Evolutionary conservation across 2,888 invertebrate genomes (phyloP), one percentile per base, ranked within the genome.

Genomic region (Nipponacmea schrenckii): DNA sequence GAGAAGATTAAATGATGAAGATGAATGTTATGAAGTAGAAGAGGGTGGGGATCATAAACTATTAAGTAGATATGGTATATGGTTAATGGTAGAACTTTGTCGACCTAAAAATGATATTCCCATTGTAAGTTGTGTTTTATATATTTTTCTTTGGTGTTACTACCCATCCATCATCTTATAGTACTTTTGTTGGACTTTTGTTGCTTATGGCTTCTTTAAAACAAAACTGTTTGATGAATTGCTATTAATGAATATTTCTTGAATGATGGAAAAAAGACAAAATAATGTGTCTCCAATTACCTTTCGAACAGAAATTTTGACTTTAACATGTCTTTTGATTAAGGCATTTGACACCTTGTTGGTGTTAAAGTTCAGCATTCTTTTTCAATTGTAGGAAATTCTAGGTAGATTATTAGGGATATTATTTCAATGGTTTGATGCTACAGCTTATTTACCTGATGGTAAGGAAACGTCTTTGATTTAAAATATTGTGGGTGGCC

Each of bases 391-490:
- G 15, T 76, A 91, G 90, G 90, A 91, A 76, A 90, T 91, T 14
- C 91, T 98, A 68, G 98, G 98, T 10, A 92, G 98, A 75, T 92
- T 99, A 81, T 91, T 99, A 67, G 95, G 97, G 45, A 97, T 98
- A 92, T 92, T 99, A 77, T 99, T 98, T 90, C 97, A 98, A 89
- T 99, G 99, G 99, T 99, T 98, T 91, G 96, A 98, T 90, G 95
- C 97, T 83, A 99, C 98, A 20, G 97, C 98, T 1, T 96, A 96
- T 89, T 93, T 98, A 12, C 96, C 96, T 86, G 96, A 97, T 90
- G 96, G 96, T 95, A 90, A 84, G 84, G 88, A 62, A 27, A 5
- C n/a, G n/a, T n/a, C n/a, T n/a, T n/a, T n/a, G n/a, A n/a, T n/a
- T n/a, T n/a, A 39, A 14, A 8, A 39, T 7, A 44, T 12, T 45